phyloP scores from a whole-genome alignment of 2,113 vertebrate genomes.

The Nyctereutes procyonoides region DNA sequence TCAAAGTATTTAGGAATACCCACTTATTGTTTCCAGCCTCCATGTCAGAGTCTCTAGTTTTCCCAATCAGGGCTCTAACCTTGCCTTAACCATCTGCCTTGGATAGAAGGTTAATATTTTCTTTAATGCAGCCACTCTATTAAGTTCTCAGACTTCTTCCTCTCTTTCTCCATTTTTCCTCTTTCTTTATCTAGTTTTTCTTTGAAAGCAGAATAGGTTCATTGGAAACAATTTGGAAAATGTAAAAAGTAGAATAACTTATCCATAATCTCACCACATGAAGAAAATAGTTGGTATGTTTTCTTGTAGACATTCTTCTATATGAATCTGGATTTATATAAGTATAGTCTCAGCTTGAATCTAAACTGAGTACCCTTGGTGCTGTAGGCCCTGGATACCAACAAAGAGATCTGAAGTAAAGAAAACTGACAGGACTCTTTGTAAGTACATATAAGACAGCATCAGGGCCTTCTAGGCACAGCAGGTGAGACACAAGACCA shows the following conservation, averaged over 20 bases:
- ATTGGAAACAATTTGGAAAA: constrained; percentile 3
- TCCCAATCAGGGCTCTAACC: background rate
- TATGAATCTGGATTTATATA: background rate
- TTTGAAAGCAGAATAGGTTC: background rate
- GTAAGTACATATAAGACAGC: background rate
- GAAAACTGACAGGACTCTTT: background rate
- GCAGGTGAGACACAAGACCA: background rate
- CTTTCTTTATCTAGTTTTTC: background rate
- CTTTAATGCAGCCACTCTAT: background rate
- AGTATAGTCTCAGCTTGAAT: background rate
- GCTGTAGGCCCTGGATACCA: background rate
- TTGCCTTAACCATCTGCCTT: background rate
- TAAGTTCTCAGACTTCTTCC: background rate
- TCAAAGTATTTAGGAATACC: background rate
- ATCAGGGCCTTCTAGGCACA: background rate
- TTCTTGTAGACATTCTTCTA: background rate
- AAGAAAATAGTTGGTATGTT: background rate
- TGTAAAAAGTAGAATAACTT: background rate
- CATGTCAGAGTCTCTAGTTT: background rate
- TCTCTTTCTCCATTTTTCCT: background rate
- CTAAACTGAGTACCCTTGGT: background rate
- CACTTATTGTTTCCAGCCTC: background rate
- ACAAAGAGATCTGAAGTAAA: background rate
- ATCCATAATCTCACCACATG: background rate
- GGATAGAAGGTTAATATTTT: background rate